Evolutionary conservation across 1,140 invertebrate species (phyloP).

Genomic region (Meloidogyne floridensis): DNA sequence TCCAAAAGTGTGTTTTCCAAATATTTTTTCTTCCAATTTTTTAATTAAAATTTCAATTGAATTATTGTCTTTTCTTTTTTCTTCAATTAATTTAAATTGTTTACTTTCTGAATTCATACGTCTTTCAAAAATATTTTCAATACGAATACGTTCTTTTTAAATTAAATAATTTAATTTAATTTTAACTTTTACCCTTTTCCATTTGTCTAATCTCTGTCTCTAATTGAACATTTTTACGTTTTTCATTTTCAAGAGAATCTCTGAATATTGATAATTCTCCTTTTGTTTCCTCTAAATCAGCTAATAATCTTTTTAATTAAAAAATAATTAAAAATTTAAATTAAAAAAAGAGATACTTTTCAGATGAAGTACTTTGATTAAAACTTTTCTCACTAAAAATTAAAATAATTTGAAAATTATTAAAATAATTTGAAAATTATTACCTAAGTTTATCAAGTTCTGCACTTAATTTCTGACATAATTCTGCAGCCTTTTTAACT

Average conservation of each 20-base stretch:
- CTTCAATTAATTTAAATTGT: background rate
- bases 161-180: background rate
- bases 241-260: slow-evolving; percentile 7
- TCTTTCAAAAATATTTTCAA: slow-evolving; percentile 10
- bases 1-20: background rate
- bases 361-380: slow-evolving; percentile 20
- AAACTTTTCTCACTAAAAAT: slow-evolving; percentile 31
- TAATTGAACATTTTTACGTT: slow-evolving; percentile 15
- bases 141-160: background rate
- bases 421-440: background rate
- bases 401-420: background rate
- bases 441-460: slow-evolving; percentile 33
- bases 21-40: slow-evolving; percentile 11
- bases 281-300: slow-evolving; percentile 20
- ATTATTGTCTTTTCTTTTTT: background rate
- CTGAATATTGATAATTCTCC: background rate
- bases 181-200: slow-evolving; percentile 9
- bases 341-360: background rate
- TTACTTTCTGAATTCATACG: background rate
- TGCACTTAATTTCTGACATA: slow-evolving; percentile 22
- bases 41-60: background rate
- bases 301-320: background rate
- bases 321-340: no score
- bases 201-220: slow-evolving; percentile 11
- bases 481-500: slow-evolving; percentile 11